Evolutionary conservation across 2,797 vertebrate species (phyloP).

Genomic region (Peromyscus eremicus): DNA sequence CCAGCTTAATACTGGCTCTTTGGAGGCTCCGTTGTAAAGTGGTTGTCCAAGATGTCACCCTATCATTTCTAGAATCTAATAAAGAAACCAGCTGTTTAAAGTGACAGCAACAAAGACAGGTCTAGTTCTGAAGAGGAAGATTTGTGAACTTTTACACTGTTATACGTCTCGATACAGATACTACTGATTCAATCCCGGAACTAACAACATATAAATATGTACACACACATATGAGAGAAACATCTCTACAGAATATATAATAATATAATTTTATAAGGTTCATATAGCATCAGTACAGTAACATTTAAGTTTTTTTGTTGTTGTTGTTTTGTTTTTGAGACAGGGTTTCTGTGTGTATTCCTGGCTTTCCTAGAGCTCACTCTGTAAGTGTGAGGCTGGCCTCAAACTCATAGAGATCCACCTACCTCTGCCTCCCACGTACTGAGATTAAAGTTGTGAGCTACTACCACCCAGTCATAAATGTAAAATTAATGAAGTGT

Average conservation of each 20-base stretch:
- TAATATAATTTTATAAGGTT: slow-evolving; percentile 36
- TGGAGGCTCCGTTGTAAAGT: not conserved
- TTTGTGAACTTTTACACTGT: not conserved
- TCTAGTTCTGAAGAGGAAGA: slow-evolving; percentile 16
- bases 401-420: not conserved
- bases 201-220: not conserved
- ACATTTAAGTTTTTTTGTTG: not conserved
- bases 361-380: not conserved
- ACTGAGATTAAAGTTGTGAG: not conserved
- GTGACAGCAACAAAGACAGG: not conserved
- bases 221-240: not conserved
- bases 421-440: not conserved
- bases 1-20: not conserved
- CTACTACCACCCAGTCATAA: not conserved
- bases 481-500: not conserved
- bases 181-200: not conserved
- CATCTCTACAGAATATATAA: not conserved
- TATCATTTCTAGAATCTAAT: not conserved
- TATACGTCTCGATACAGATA: not conserved
- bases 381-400: not conserved
- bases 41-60: not conserved
- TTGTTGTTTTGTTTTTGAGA: not conserved
- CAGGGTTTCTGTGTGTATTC: not conserved
- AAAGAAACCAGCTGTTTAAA: not conserved
- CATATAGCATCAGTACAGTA: not conserved